These are phyloP conservation scores for Achroia grisella DNA, from an alignment of 1,140 invertebrate species.

Conservation along the genomic window DNA sequence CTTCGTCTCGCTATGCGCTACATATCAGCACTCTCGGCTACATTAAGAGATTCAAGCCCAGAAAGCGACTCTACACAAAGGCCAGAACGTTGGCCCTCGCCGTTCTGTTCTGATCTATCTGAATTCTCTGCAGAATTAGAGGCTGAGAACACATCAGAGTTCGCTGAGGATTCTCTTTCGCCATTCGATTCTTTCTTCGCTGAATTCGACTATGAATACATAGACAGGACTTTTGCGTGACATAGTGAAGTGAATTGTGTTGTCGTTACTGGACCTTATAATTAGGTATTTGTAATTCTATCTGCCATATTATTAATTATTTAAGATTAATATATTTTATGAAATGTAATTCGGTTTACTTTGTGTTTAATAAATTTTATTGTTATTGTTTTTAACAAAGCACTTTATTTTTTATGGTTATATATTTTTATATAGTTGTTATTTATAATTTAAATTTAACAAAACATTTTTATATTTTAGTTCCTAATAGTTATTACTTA, in stretches of 20 bases:
- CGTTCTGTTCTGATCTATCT: conserved; percentile 56
- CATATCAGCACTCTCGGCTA: conserved; percentile 78
- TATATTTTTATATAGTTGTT: too few relatives aligned
- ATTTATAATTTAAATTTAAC: too few relatives aligned
- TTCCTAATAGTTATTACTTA: too few relatives aligned
- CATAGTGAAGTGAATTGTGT: conserved; percentile 36
- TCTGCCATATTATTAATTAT: conserved; percentile 65
- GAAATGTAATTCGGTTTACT: conserved; percentile 55
- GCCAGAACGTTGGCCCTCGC: conserved; percentile 59
- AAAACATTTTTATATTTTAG: too few relatives aligned
- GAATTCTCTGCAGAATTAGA: conserved; percentile 52
- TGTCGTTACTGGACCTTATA: conserved; percentile 18
- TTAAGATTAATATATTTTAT: conserved; percentile 49
- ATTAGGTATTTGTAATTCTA: conserved; percentile 47
- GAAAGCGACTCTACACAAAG: conserved; percentile 20
- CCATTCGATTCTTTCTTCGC: conserved; percentile 70
- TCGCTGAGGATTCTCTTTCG: conserved; percentile 65
- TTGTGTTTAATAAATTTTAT: conserved; percentile 58
- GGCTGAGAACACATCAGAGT: conserved; percentile 51
- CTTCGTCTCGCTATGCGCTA: conserved; percentile 91
- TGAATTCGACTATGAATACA: conserved; percentile 65
- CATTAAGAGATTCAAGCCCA: conserved; percentile 39
- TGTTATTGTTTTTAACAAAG: conserved; percentile 67
- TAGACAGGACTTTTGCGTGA: conserved; percentile 66
- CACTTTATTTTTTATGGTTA: conserved; percentile 5